Percentiles rank a stretch among this genome's conserved stretches.
These are phyloP conservation scores for Heteractis magnifica DNA, from an alignment of 92 coral and sea anemone species.

Conservation along the genomic window DNA sequence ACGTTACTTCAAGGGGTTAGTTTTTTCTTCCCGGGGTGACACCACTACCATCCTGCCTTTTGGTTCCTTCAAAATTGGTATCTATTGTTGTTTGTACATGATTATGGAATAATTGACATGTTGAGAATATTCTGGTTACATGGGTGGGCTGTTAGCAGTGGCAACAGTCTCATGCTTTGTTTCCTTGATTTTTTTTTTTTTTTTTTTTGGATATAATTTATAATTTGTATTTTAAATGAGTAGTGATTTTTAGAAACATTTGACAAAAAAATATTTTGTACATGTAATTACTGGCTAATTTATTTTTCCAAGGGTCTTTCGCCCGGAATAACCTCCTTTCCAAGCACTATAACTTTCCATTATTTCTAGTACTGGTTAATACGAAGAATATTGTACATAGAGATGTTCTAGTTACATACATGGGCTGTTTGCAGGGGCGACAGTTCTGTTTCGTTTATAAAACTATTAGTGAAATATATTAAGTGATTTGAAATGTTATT, in stretches of 20 bases:
- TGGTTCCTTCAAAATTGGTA: not conserved
- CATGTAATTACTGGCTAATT: not conserved
- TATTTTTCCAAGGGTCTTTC: no score
- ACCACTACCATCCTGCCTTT: slow-evolving; percentile 2
- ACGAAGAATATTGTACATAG: not conserved
- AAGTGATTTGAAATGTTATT: no score
- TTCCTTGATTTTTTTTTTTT: not conserved
- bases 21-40: not conserved
- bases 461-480: no score
- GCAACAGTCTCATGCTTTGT: not conserved
- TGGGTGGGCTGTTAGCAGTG: not conserved
- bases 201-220: no score
- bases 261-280: not conserved
- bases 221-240: not conserved
- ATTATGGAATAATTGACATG: not conserved
- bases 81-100: not conserved
- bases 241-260: not conserved
- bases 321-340: no score
- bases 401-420: not conserved
- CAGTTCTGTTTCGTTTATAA: no score
- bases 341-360: no score
- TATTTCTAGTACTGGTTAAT: no score
- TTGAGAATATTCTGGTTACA: slow-evolving; percentile 1
- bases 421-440: no score
- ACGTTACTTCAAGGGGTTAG: no score